A percentile compares a stretch with the other conserved stretches of the same genome.
phyloP scores from a whole-genome alignment of 2,797 vertebrate genomes.

The Myiotriccus ornatus region DNA sequence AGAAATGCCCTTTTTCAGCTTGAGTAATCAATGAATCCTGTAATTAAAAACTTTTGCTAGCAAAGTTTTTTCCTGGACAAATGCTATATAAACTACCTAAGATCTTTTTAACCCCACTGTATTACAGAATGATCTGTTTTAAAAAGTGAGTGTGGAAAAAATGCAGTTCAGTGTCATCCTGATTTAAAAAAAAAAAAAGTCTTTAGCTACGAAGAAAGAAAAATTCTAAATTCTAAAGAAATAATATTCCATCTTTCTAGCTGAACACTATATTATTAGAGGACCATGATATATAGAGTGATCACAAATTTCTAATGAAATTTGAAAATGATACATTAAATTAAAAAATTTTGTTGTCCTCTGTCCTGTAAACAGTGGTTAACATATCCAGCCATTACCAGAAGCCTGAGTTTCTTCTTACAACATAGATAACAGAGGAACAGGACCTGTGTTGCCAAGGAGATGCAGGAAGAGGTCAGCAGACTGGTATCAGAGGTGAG shows the following conservation, averaged over 20 bases:
- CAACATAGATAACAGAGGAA: neutral
- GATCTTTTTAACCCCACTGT: neutral
- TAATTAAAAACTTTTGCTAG: neutral
- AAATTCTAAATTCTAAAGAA: neutral
- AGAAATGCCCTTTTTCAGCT: conserved; percentile 4
- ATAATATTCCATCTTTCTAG: neutral
- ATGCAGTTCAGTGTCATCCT: neutral
- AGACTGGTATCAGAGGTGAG: neutral
- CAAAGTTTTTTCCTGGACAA: neutral
- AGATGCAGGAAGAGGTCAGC: neutral
- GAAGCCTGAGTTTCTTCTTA: neutral
- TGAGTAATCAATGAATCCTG: neutral
- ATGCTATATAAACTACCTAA: neutral
- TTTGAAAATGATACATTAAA: neutral
- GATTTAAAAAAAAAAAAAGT: neutral
- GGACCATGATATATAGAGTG: neutral
- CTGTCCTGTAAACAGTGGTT: neutral
- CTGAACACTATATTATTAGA: neutral
- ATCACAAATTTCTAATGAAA: neutral
- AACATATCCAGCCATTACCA: neutral
- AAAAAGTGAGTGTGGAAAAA: neutral
- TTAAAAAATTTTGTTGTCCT: neutral
- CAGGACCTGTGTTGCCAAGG: neutral
- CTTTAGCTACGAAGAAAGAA: neutral
- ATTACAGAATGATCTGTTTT: neutral